These are phyloP conservation scores for Cephus pulcher DNA, from an alignment of 2,888 invertebrate species.

Conservation along the genomic window DNA sequence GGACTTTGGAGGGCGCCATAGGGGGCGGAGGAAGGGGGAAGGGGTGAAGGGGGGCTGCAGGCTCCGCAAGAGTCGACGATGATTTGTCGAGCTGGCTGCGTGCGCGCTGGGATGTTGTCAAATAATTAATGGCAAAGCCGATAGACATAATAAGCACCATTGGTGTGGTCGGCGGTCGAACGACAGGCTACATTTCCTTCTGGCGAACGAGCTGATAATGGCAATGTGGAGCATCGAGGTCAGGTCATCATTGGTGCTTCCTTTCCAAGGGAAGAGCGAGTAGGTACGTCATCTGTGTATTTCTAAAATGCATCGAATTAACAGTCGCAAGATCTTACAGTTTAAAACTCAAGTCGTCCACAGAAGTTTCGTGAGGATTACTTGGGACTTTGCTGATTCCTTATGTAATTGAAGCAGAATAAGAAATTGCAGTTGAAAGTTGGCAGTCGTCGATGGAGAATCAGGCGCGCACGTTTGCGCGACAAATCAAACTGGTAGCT, in stretches of 20 bases:
- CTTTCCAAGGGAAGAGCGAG: background rate
- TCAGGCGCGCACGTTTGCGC: conserved; percentile 3
- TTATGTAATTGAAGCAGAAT: too few relatives aligned
- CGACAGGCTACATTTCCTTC: background rate
- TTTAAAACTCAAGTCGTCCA: too few relatives aligned
- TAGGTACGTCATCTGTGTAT: too few relatives aligned
- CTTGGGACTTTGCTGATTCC: too few relatives aligned
- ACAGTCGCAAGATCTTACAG: too few relatives aligned
- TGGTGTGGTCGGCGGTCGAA: background rate
- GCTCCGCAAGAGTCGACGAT: background rate
- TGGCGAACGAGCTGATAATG: conserved; percentile 14
- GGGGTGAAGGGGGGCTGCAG: too few relatives aligned
- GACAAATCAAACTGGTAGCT: conserved; percentile 21
- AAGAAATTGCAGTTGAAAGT: too few relatives aligned
- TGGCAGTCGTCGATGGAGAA: too few relatives aligned
- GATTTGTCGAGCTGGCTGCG: conserved; percentile 17
- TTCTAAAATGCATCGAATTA: too few relatives aligned
- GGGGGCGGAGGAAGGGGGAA: too few relatives aligned
- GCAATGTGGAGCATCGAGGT: conserved; percentile 14
- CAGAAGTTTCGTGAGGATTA: too few relatives aligned
- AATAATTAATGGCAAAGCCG: conserved; percentile 22
- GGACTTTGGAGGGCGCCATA: too few relatives aligned
- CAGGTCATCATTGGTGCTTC: conserved; percentile 7
- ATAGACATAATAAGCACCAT: conserved; percentile 29
- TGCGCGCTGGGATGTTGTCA: background rate